Percentiles rank a stretch among this genome's conserved stretches.
phyloP scores from a whole-genome alignment of 2,113 vertebrate genomes.

The Felis chaus region DNA sequence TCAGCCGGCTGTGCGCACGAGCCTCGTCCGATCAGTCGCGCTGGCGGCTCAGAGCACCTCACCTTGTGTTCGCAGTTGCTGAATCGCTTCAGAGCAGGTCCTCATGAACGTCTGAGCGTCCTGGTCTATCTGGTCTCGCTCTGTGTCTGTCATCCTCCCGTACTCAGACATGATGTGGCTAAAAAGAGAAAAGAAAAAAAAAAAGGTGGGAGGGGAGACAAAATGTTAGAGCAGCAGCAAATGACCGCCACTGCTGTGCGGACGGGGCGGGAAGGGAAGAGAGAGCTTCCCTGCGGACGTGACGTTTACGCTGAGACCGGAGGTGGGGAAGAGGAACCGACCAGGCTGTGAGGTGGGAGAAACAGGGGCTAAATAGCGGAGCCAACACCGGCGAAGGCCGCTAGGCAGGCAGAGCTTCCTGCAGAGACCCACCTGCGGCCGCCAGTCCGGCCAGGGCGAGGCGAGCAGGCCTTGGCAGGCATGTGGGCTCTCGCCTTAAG shows the following conservation, averaged over 20 bases:
- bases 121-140: slow-evolving; percentile 98
- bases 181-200: slow-evolving; percentile 27
- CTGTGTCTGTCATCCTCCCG: slow-evolving; percentile 94
- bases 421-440: neutral
- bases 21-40: rapidly evolving
- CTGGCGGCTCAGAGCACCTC: neutral
- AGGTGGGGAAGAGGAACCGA: neutral
- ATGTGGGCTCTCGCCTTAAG: rapidly evolving
- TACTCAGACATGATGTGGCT: slow-evolving; percentile 94
- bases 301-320: neutral
- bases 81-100: slow-evolving; percentile 96
- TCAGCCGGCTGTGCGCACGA: rapidly evolving
- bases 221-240: neutral
- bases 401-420: neutral
- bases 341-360: neutral
- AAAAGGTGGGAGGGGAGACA: neutral
- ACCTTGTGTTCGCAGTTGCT: slow-evolving; percentile 93
- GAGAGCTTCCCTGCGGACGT: neutral
- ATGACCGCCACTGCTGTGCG: too few relatives aligned
- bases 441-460: rapidly evolving
- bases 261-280: neutral
- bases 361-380: rapidly evolving
- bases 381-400: rapidly evolving
- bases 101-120: slow-evolving; percentile 98
- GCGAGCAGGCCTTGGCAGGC: neutral